phyloP scores from a whole-genome alignment of 2,888 invertebrate species.

The Meta bourneti region DNA sequence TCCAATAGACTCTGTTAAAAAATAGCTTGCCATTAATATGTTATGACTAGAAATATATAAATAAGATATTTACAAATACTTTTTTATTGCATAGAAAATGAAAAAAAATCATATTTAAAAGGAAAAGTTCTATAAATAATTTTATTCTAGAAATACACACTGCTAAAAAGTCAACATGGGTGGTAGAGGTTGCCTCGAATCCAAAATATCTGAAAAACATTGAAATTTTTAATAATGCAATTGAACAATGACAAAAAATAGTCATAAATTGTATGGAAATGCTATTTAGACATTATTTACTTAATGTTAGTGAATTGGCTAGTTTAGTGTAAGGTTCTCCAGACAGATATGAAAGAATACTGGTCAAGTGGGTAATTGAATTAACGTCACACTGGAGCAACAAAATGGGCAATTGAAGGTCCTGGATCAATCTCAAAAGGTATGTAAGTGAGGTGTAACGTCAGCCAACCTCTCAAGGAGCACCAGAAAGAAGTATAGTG shows the following conservation, averaged over 20 bases:
- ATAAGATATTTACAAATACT: slow-evolving; percentile 62
- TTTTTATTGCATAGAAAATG: slow-evolving; percentile 70
- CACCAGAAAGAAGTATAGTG: no score
- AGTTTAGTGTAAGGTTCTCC: no score
- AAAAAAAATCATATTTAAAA: slow-evolving; percentile 56
- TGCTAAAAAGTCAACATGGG: slow-evolving; percentile 92
- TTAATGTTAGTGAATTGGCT: no score
- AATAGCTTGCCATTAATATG: slow-evolving; percentile 41
- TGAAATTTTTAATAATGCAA: slow-evolving; percentile 36
- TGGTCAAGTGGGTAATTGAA: no score
- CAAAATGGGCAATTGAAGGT: no score
- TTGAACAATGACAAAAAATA: neutral
- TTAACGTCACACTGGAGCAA: no score
- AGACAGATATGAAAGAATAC: no score
- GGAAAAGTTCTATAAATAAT: slow-evolving; percentile 6
- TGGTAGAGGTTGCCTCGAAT: slow-evolving; percentile 88
- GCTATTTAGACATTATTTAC: no score
- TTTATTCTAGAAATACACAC: slow-evolving; percentile 15
- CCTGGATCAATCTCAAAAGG: no score
- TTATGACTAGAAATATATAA: slow-evolving; percentile 69
- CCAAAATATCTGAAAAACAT: slow-evolving; percentile 89
- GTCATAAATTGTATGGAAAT: no score
- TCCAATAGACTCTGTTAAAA: slow-evolving; percentile 39
- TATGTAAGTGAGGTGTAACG: no score
- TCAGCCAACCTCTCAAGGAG: no score